phyloP scores from a whole-genome alignment of 2,113 vertebrate genomes.

The Hypanus sabinus region DNA sequence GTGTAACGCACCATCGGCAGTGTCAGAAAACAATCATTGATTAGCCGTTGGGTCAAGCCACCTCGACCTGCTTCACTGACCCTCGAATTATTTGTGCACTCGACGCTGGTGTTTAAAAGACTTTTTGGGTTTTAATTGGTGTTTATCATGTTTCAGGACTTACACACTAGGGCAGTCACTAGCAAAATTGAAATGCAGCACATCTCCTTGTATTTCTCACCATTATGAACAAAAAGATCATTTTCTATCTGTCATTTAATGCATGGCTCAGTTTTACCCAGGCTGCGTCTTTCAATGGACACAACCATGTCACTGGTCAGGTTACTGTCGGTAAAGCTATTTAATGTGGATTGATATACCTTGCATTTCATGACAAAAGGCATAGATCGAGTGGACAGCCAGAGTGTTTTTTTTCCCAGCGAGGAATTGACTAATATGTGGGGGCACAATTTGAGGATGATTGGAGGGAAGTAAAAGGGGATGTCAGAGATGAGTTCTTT shows the following conservation, averaged over 20 bases:
- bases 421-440: no score
- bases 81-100: slow-evolving; percentile 73
- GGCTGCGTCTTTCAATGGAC: neutral
- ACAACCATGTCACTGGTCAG: neutral
- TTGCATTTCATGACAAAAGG: no score
- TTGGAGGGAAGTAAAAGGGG: no score
- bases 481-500: no score
- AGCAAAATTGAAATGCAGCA: neutral
- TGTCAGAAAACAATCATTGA: slow-evolving; percentile 56
- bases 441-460: no score
- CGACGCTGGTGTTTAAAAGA: slow-evolving; percentile 76
- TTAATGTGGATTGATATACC: neutral
- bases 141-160: slow-evolving; percentile 45
- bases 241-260: neutral
- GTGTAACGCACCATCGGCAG: slow-evolving; percentile 47
- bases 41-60: slow-evolving; percentile 65
- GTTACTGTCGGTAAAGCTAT: neutral
- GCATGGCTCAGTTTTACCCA: neutral
- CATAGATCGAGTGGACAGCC: no score
- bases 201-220: neutral
- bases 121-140: slow-evolving; percentile 76
- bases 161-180: slow-evolving; percentile 56
- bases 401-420: no score
- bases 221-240: neutral
- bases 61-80: slow-evolving; percentile 59